Evolutionary conservation across 2,113 vertebrate species (phyloP).

Genomic region (Paedocypris sp.): DNA sequence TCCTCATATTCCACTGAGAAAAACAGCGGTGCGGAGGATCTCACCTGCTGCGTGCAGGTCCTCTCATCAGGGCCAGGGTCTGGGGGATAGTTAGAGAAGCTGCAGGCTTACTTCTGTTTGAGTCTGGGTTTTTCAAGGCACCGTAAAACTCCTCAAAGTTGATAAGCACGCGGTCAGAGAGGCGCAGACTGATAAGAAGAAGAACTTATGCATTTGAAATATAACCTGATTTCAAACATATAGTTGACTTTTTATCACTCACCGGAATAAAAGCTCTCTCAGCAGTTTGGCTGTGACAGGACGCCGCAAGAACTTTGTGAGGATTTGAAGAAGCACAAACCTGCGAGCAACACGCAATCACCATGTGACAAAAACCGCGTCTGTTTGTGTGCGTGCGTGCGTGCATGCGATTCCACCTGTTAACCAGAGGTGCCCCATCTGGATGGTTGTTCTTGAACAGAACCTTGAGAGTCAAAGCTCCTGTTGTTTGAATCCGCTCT

Average conservation of each 20-base stretch:
- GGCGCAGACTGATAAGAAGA: constrained; percentile 31
- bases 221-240: too few species aligned
- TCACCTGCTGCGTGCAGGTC: constrained; percentile 33
- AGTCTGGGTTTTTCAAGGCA: constrained; percentile 20
- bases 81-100: constrained; percentile 23
- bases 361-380: background rate
- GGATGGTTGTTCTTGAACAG: constrained; percentile 39
- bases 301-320: constrained; percentile 41
- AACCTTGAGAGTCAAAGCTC: constrained; percentile 33
- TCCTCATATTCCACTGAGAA: background rate
- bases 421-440: constrained; percentile 32
- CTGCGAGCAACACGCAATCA: constrained; percentile 13
- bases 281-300: constrained; percentile 27
- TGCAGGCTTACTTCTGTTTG: background rate
- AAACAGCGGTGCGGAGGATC: background rate
- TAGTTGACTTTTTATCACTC: background rate
- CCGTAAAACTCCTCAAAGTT: constrained; percentile 39
- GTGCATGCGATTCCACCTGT: constrained; percentile 27
- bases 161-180: constrained; percentile 33
- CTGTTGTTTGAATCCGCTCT: constrained; percentile 31
- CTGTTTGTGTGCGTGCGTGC: background rate
- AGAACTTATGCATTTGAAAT: too few species aligned
- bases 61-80: constrained; percentile 38
- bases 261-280: constrained; percentile 36
- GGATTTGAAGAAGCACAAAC: constrained; percentile 29